A percentile compares a stretch with the other conserved stretches of the same genome.
These are phyloP conservation scores for Heliornis fulica DNA, from an alignment of 2,113 vertebrate species.

Conservation along the genomic window DNA sequence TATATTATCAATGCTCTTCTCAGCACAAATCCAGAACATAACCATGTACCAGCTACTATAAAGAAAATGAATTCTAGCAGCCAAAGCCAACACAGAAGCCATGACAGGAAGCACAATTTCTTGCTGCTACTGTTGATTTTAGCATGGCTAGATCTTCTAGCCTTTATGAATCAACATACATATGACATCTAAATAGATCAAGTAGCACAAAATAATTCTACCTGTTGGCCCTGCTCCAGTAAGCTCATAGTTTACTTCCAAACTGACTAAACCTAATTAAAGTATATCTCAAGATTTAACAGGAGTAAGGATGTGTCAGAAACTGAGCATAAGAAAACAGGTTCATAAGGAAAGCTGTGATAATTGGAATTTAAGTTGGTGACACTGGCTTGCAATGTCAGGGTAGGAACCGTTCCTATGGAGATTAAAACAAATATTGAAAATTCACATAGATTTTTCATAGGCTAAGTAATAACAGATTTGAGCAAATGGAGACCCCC, in stretches of 20 bases:
- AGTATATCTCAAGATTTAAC: not conserved
- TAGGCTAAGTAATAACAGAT: not conserved
- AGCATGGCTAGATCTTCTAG: not conserved
- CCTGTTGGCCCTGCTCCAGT: not conserved
- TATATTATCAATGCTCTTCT: not conserved
- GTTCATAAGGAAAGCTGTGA: not conserved
- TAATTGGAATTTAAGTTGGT: not conserved
- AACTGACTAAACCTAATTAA: conserved; percentile 1
- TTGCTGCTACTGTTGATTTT: not conserved
- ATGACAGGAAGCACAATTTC: not conserved
- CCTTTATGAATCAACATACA: not conserved
- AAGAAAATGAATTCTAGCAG: not conserved
- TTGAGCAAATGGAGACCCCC: not conserved
- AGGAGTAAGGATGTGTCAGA: not conserved
- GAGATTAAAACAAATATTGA: not conserved
- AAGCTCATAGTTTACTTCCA: not conserved
- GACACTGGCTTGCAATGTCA: not conserved
- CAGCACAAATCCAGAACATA: not conserved
- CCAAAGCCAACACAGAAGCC: not conserved
- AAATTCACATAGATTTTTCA: not conserved
- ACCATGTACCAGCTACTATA: not conserved
- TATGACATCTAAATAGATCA: not conserved
- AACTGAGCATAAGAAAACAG: not conserved
- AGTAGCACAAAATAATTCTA: not conserved
- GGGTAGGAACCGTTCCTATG: not conserved